phyloP scores from a whole-genome alignment of 30 jellyfish, hydroid and myxozoan species.

The Turritopsis rubra region DNA sequence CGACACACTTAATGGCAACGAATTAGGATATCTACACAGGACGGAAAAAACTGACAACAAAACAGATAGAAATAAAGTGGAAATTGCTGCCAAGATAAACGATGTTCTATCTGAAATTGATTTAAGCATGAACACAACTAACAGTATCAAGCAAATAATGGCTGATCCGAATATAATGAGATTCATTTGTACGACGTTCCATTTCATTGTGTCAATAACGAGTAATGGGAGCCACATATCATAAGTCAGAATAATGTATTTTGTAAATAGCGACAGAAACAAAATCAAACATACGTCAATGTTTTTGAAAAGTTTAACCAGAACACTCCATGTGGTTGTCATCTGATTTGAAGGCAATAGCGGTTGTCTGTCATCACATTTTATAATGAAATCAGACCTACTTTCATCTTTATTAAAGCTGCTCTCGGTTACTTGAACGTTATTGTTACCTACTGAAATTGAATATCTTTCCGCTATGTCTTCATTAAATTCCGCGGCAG shows the following conservation, averaged over 20 bases:
- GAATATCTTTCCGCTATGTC: neutral
- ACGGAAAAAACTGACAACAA: neutral
- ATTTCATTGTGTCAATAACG: neutral
- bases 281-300: neutral
- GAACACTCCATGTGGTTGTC: neutral
- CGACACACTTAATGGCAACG: neutral
- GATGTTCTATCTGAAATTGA: neutral
- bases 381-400: no score
- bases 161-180: neutral
- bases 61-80: neutral
- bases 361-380: neutral
- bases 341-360: neutral
- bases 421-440: neutral
- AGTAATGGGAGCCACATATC: conserved; percentile 10
- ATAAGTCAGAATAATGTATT: neutral
- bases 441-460: neutral
- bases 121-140: neutral
- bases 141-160: neutral
- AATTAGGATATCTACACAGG: neutral
- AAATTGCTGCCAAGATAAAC: neutral
- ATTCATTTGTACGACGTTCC: neutral
- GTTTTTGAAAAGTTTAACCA: neutral
- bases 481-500: neutral
- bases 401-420: neutral
- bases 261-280: neutral